Conservation (phyloP, 92 coral and sea anemone genomes). For the Actinernus sp. region DNA sequence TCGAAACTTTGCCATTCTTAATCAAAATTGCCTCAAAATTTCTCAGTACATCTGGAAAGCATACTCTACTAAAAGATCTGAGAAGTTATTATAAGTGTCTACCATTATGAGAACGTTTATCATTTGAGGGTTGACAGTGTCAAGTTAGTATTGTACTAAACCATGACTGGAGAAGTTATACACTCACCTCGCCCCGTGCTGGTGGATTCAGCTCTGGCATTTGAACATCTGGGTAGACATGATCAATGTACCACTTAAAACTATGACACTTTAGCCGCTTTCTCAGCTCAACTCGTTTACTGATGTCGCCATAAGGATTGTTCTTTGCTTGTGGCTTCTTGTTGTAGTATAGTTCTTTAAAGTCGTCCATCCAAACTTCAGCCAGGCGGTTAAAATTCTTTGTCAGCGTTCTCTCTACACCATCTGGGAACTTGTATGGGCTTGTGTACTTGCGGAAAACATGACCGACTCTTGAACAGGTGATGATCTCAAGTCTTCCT, state of each 20-base stretch:
- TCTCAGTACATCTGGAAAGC: no score
- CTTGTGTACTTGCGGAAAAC: conserved; percentile 97
- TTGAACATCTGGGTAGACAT: conserved; percentile 96
- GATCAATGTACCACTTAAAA: conserved; percentile 98
- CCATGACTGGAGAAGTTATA: background rate
- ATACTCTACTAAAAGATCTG: no score
- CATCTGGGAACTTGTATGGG: conserved; percentile 98
- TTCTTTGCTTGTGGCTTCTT: conserved; percentile 94
- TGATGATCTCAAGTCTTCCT: conserved; percentile 95
- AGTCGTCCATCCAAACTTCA: conserved; percentile 99
- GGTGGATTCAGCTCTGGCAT: conserved; percentile 99
- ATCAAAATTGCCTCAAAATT: no score
- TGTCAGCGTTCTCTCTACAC: conserved; percentile 93
- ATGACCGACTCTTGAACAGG: conserved; percentile 98
- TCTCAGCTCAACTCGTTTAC: conserved; percentile 81
- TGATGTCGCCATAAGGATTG: conserved; percentile 92
- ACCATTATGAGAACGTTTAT: no score
- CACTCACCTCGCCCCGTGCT: conserved; percentile 94
- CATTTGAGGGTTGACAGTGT: no score
- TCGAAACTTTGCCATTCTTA: no score
- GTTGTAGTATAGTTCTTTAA: conserved; percentile 95
- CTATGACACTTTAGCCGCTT: conserved; percentile 82
- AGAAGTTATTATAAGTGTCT: no score
- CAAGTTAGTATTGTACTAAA: no score
- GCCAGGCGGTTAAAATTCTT: conserved; percentile 98